These are phyloP conservation scores for Salvator merianae DNA, from an alignment of 2,113 vertebrate genomes.

Conservation along the genomic window DNA sequence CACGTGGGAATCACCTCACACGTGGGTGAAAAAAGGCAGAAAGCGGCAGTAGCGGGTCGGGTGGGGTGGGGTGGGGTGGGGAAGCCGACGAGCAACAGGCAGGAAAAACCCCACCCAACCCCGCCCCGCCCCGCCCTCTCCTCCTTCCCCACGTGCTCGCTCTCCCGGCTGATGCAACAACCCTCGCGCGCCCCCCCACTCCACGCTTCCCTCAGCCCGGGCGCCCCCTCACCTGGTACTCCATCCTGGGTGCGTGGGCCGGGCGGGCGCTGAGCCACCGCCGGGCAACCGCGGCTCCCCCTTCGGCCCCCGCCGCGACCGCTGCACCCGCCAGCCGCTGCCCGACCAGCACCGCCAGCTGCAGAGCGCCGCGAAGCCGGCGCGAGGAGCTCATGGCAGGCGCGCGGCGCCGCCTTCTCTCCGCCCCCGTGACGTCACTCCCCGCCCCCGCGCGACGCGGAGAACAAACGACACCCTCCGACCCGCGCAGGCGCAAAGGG, in stretches of 20 bases:
- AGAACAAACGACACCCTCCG: no score
- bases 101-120: neutral
- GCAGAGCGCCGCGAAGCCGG: neutral
- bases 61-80: no score
- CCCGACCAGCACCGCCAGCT: neutral
- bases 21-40: no score
- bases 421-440: neutral
- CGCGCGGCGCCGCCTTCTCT: neutral
- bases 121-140: neutral
- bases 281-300: no score
- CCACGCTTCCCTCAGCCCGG: no score
- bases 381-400: neutral
- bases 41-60: no score
- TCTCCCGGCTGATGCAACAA: neutral
- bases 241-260: conserved; percentile 80
- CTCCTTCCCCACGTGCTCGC: neutral
- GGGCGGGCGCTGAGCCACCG: conserved; percentile 43
- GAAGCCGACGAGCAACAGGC: no score
- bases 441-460: neutral
- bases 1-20: no score
- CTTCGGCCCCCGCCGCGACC: neutral
- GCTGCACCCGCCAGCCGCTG: neutral
- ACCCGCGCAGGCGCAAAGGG: neutral
- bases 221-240: conserved; percentile 83
- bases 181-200: conserved; percentile 62